Conservation (phyloP, 2,113 vertebrate species). For the Podiceps cristatus region DNA sequence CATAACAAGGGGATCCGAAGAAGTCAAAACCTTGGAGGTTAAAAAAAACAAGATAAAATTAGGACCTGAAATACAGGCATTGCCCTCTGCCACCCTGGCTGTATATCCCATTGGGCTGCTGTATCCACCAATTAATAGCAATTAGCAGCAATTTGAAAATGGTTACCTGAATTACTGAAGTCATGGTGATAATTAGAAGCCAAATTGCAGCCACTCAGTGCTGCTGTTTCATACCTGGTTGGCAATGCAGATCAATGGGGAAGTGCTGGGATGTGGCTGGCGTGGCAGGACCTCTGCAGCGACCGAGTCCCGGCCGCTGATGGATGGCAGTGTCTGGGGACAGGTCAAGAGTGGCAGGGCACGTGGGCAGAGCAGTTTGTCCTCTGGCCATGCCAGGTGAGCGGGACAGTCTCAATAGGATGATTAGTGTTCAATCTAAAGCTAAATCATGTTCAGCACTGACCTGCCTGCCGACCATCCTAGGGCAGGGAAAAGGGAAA, state of each 20-base stretch:
- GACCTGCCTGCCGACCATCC: neutral
- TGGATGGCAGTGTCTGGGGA: neutral
- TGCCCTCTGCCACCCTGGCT: neutral
- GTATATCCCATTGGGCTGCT: neutral
- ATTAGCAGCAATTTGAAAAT: neutral
- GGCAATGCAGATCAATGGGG: neutral
- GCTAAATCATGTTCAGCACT: neutral
- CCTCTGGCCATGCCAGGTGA: neutral
- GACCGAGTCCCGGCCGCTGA: neutral
- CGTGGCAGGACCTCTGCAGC: neutral
- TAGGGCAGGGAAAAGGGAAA: neutral
- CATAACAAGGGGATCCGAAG: slow-evolving; percentile 21
- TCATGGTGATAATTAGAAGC: neutral
- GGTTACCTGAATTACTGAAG: neutral
- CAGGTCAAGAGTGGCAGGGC: neutral
- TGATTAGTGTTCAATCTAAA: neutral
- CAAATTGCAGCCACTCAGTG: rapidly evolving
- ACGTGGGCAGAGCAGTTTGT: neutral
- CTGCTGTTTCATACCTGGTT: neutral
- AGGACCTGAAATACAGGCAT: neutral
- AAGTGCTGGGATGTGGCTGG: neutral
- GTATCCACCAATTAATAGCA: neutral
- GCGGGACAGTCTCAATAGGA: rapidly evolving
- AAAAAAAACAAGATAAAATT: neutral
- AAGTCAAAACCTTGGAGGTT: slow-evolving; percentile 41